Percentiles rank a stretch among this genome's conserved stretches.
phyloP scores from a whole-genome alignment of 2,888 invertebrate genomes.

The Drosophila monieri region DNA sequence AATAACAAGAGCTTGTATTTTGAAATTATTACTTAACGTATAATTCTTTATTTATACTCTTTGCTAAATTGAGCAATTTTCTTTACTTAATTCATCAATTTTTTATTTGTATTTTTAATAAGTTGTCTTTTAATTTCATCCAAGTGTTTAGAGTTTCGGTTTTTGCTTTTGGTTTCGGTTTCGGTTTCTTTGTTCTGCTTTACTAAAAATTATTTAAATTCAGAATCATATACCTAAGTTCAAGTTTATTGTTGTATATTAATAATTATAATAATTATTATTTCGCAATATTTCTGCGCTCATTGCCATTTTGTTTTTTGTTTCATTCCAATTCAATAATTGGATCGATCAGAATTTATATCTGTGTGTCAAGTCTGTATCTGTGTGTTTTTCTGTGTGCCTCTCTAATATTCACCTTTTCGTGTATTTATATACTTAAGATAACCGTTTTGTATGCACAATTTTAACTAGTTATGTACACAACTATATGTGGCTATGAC shows the following conservation, averaged over 20 bases:
- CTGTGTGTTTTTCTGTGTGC: slow-evolving; percentile 26
- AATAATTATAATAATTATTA: slow-evolving; percentile 59
- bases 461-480: slow-evolving; percentile 76
- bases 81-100: slow-evolving; percentile 76
- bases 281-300: slow-evolving; percentile 40
- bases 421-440: slow-evolving; percentile 57
- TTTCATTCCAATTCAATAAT: slow-evolving; percentile 3
- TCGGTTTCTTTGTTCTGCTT: slow-evolving; percentile 52
- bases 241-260: slow-evolving; percentile 76
- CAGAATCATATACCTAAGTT: slow-evolving; percentile 76
- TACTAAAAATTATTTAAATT: slow-evolving; percentile 81
- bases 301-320: slow-evolving; percentile 30
- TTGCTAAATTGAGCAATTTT: slow-evolving; percentile 84
- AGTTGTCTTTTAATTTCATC: slow-evolving; percentile 66
- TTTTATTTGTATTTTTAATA: slow-evolving; percentile 60
- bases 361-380: slow-evolving; percentile 20
- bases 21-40: slow-evolving; percentile 82
- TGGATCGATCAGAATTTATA: slow-evolving; percentile 37
- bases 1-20: slow-evolving; percentile 34
- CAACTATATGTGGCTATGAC: slow-evolving; percentile 78
- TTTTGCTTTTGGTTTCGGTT: slow-evolving; percentile 49
- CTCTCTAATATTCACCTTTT: slow-evolving; percentile 66
- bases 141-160: slow-evolving; percentile 62
- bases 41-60: slow-evolving; percentile 82
- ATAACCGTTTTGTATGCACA: slow-evolving; percentile 62